Conservation (phyloP, 2,888 invertebrate genomes). For the Liposcelis brunnea region DNA sequence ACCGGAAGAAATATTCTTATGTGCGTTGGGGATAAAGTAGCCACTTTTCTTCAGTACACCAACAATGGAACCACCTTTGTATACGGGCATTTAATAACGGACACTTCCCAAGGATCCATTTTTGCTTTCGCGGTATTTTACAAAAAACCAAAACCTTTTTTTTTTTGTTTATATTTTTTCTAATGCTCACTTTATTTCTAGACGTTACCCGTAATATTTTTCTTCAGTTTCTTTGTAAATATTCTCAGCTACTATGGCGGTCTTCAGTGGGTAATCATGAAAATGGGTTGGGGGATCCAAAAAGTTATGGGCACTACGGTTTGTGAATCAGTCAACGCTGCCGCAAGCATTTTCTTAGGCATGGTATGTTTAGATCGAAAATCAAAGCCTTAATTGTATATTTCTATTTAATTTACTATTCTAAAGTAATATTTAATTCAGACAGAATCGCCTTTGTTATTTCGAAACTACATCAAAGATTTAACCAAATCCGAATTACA, state of each 20-base stretch:
- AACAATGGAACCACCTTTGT: conserved; percentile 68
- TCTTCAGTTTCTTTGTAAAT: conserved; percentile 81
- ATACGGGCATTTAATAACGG: conserved; percentile 52
- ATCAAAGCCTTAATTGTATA: neutral
- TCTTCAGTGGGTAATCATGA: conserved; percentile 70
- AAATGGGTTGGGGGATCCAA: conserved; percentile 62
- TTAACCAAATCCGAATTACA: conserved; percentile 86
- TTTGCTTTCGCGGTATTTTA: conserved; percentile 72
- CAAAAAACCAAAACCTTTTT: no score
- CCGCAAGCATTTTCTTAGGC: conserved; percentile 88
- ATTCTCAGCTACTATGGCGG: conserved; percentile 76
- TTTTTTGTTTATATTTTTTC: no score
- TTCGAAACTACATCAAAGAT: conserved; percentile 68
- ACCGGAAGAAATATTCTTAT: conserved; percentile 53
- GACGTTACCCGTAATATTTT: conserved; percentile 80
- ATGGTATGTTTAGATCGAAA: conserved; percentile 40
- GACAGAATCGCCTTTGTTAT: conserved; percentile 79
- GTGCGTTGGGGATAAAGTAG: conserved; percentile 49
- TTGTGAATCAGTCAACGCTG: conserved; percentile 82
- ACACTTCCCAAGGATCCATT: conserved; percentile 30
- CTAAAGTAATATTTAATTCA: conserved; percentile 26
- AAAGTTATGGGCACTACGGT: conserved; percentile 68
- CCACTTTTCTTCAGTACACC: conserved; percentile 62
- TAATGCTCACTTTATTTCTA: conserved; percentile 22
- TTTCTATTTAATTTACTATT: no score